phyloP scores from a whole-genome alignment of 2,888 invertebrate species.

The Cantharis rustica region DNA sequence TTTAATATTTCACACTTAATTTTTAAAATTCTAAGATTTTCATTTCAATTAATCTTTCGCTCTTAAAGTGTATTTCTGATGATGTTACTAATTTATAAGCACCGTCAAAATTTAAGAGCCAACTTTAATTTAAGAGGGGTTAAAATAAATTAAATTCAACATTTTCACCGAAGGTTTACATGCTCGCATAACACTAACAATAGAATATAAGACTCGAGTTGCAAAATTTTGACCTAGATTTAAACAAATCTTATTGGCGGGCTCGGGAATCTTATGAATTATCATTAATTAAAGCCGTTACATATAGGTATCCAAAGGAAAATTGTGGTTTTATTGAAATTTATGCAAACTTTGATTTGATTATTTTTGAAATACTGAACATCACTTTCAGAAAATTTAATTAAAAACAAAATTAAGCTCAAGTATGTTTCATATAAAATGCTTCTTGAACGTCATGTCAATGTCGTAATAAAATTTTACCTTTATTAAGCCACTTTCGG shows the following conservation, averaged over 20 bases:
- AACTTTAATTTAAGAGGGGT: conserved; percentile 9
- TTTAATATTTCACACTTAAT: conserved; percentile 11
- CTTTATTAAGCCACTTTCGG: background rate
- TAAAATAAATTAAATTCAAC: conserved; percentile 18
- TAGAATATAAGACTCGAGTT: background rate
- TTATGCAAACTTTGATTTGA: background rate
- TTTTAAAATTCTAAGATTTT: background rate
- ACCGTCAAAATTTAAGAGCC: conserved; percentile 20
- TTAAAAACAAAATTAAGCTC: background rate
- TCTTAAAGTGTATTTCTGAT: conserved; percentile 13
- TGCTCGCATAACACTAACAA: background rate
- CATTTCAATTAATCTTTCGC: conserved; percentile 10
- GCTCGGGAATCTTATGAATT: background rate
- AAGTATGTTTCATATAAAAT: background rate
- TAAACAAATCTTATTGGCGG: background rate
- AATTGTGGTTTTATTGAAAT: background rate
- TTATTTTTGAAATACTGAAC: background rate
- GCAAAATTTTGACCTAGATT: background rate
- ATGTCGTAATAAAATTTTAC: background rate
- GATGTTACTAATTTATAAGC: conserved; percentile 13
- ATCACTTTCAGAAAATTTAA: background rate
- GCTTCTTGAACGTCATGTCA: background rate
- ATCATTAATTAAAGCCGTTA: background rate
- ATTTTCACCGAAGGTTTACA: conserved; percentile 16
- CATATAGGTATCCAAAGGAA: background rate